Base-by-base conservation (phyloP, 2,888 invertebrate species). In the Drosophila planitibia region DNA sequence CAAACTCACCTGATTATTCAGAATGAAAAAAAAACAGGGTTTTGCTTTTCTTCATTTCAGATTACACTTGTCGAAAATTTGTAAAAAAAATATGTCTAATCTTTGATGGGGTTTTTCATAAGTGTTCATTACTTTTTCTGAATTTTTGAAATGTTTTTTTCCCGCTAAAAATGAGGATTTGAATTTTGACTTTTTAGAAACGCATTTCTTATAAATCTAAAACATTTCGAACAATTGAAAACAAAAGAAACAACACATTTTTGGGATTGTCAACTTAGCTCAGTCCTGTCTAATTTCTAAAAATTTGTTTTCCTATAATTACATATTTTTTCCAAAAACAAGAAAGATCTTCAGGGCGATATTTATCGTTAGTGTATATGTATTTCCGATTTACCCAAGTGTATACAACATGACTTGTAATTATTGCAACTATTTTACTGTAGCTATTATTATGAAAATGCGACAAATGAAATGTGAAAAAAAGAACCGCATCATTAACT, bases 401-500 rank as follows among this genome's bases (percentile, higher is more conserved):
- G 22, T 32, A 35, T 22, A 54, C 28, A 39, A 4, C 19, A 35
- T 60, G 47, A 70, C 59, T 68, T 60, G 22, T 16, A 30, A 61
- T 57, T 39, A 47, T 70, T 22, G 33, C 28, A 10, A 35, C 33
- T 28, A 47, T 44, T 52, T 53, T 51, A 62, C 32, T 37, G 47
- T 28, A 55, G n/a, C 47, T 35, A 28, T n/a, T 41, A 37, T 47
- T 76, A 68, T 70, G 66, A 47, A 47, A 47, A 47, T 22, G 22
- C 5, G 54, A 7, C 37, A 32, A 33, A 47, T 67, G 33, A 54
- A 58, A 53, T 66, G 75, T 30, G 37, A 25, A 71, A 74, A 68
- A 68, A 80, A 70, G 49, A 70, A 74, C 58, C 57, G 33, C 62
- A 59, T 81, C 76, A 76, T 59, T 47, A 37, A 54, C 63, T 75